Evolutionary conservation across 1,140 invertebrate species (phyloP).

Genomic region (Asobara japonica): DNA sequence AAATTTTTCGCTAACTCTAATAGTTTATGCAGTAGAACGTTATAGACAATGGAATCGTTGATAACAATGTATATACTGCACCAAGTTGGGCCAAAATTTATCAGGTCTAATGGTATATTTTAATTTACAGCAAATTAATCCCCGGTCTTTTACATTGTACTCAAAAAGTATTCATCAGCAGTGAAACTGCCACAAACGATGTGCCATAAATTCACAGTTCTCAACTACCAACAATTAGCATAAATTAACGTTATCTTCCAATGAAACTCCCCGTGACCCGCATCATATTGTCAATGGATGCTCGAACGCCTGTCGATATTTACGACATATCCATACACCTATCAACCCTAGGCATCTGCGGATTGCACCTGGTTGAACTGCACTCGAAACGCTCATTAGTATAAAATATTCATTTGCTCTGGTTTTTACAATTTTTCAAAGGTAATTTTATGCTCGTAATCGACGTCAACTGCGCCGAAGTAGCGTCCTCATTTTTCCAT

Average conservation of each 20-base stretch:
- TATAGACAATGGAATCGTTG: no score
- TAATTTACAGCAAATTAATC: no score
- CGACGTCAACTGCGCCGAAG: background rate
- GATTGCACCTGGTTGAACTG: constrained; percentile 3
- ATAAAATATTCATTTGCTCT: background rate
- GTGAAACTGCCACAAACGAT: background rate
- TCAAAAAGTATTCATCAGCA: background rate
- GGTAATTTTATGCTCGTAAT: background rate
- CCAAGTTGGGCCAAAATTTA: no score
- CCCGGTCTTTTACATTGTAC: no score
- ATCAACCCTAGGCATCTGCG: background rate
- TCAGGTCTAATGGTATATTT: no score
- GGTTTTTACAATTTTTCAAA: background rate
- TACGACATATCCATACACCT: background rate
- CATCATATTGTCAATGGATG: background rate
- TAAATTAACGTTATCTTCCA: background rate
- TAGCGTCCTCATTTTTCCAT: background rate
- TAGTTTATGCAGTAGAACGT: no score
- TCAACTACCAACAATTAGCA: background rate
- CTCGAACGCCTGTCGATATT: constrained; percentile 13
- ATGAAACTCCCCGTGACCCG: background rate
- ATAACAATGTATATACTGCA: no score
- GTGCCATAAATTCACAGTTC: background rate
- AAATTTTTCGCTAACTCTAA: no score
- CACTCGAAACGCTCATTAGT: background rate